phyloP scores from a whole-genome alignment of 1,140 invertebrate species.

The Tribolium castaneum region DNA sequence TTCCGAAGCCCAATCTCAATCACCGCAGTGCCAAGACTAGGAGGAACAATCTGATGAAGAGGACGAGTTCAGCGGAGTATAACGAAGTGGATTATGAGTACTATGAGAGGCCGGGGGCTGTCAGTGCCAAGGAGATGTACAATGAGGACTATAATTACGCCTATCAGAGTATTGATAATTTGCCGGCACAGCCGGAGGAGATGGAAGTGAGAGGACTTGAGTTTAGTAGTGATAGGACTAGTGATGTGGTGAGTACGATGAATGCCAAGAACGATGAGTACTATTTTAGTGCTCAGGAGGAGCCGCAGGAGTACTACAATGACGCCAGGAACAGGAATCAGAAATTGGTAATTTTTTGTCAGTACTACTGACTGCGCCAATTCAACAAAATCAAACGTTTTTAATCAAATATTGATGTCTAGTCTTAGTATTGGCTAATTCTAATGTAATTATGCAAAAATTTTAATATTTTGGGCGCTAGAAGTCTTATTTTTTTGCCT shows the following conservation, averaged over 20 bases:
- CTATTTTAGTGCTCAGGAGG: slow-evolving; percentile 48
- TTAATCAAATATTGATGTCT: too few species aligned
- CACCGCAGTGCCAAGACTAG: slow-evolving; percentile 56
- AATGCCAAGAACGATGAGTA: slow-evolving; percentile 41
- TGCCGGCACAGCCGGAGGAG: slow-evolving; percentile 51
- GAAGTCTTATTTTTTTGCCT: too few species aligned
- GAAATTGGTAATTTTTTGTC: not conserved
- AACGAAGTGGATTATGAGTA: slow-evolving; percentile 58
- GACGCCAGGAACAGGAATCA: slow-evolving; percentile 45
- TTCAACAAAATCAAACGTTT: too few species aligned
- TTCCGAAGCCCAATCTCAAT: slow-evolving; percentile 65
- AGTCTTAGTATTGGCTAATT: too few species aligned
- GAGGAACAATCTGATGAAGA: slow-evolving; percentile 58
- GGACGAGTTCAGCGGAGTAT: slow-evolving; percentile 60
- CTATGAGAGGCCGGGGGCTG: slow-evolving; percentile 61
- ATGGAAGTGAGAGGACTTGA: not conserved
- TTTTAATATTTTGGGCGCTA: too few species aligned
- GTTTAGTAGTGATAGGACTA: slow-evolving; percentile 61
- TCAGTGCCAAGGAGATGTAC: slow-evolving; percentile 68
- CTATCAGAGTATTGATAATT: slow-evolving; percentile 70
- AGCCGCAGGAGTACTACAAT: slow-evolving; percentile 63
- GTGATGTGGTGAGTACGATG: slow-evolving; percentile 54
- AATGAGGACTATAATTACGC: slow-evolving; percentile 79
- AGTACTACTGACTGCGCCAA: too few species aligned
- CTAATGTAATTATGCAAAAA: too few species aligned